phyloP scores from a whole-genome alignment of 1,140 invertebrate genomes.

The Cydia pomonella region DNA sequence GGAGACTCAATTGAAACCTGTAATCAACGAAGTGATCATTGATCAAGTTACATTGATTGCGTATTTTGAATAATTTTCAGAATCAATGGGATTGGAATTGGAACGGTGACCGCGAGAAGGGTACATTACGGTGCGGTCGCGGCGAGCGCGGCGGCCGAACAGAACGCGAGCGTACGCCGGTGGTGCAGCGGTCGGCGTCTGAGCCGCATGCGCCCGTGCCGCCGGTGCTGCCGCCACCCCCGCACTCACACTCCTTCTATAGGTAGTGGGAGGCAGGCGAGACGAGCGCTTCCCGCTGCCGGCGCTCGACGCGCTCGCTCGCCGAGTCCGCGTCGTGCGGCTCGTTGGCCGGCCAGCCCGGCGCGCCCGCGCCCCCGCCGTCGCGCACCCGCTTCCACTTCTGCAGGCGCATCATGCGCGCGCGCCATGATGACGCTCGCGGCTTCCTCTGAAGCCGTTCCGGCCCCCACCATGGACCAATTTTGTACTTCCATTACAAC shows the following conservation, averaged over 20 bases:
- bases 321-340: constrained; percentile 72
- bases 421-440: constrained; percentile 61
- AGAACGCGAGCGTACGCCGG: constrained; percentile 60
- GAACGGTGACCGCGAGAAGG: constrained; percentile 60
- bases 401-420: constrained; percentile 65
- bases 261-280: constrained; percentile 77
- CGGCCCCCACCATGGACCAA: constrained; percentile 67
- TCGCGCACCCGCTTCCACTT: constrained; percentile 70
- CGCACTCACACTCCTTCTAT: constrained; percentile 79
- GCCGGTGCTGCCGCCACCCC: constrained; percentile 73
- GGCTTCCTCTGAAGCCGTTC: constrained; percentile 68
- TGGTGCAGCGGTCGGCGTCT: constrained; percentile 83
- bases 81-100: constrained; percentile 72
- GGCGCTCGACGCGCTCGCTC: constrained; percentile 72
- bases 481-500: constrained; percentile 71
- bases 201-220: constrained; percentile 82
- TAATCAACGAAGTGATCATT: background rate
- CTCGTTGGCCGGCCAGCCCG: constrained; percentile 58
- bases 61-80: constrained; percentile 38
- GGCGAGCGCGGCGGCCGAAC: constrained; percentile 44
- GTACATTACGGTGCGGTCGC: constrained; percentile 46
- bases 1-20: too few species aligned
- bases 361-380: constrained; percentile 47
- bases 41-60: background rate
- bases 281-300: constrained; percentile 70